Base-by-base conservation (phyloP, 23 tunicate genomes). In the Styela clava region DNA sequence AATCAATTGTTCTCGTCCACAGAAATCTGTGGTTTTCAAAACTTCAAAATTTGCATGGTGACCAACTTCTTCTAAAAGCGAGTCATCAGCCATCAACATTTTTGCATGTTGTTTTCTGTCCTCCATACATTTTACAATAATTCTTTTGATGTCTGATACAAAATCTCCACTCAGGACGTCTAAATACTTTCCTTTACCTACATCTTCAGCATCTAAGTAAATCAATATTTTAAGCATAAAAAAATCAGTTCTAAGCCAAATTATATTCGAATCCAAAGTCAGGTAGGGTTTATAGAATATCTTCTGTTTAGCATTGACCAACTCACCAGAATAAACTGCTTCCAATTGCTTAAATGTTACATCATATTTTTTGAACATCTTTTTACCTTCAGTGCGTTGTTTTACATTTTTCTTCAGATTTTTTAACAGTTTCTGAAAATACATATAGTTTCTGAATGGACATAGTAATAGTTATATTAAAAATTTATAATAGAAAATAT, bases 1-100 rank as follows among this genome's bases (percentile, higher is more conserved):
- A 1, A 91, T 78, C 20, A 91, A 44, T 9, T 73, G 32, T 25
- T 70, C 70, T 79, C 97, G 83, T n/a, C 97, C 97, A 69, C 88
- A 86, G 74, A 91, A 91, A 16, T 83, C 35, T 62, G 79, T 26
- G 5, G 84, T 67, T 67, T 91, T 91, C 23, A 71, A 51, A 34
- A 78, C 71, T 18, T 83, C 87, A 61, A 91, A 86, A 2, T 34
- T 0, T 2, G 83, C 81, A 65, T 91, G 97, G 32, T 91, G 97
- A 1, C 63, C 3, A 68, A 91, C 79, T 74, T 91, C 97, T 67
- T 91, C 88, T n/a, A 78, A 73, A 3, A 86, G 26, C 85, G 84
- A 79, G 31, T 86, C 91, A 24, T 25, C 34, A 29, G 52, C 26
- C 32, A 65, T 28, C 52, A 64, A 82, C 28, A 19, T 52, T 36